Percentiles rank a stretch among this genome's conserved stretches.
Evolutionary conservation across 1,140 invertebrate species (phyloP).

Genomic region (Dinoponera quadriceps): DNA sequence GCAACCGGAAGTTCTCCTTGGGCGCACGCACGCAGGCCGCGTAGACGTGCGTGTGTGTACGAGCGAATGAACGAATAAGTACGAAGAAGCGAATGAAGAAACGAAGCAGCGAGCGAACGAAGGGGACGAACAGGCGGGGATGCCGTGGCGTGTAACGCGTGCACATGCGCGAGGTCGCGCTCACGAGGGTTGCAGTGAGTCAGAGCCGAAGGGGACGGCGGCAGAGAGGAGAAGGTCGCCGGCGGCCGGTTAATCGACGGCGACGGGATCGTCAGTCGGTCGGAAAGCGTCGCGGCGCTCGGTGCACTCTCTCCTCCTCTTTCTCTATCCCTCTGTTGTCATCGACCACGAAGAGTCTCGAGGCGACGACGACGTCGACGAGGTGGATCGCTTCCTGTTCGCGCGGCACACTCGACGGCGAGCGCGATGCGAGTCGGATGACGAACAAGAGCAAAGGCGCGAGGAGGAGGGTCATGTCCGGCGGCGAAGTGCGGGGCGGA

Average conservation of each 20-base stretch:
- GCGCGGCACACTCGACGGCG: constrained; percentile 6
- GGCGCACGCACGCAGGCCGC: background rate
- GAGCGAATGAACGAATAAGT: no score
- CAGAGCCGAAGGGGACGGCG: constrained; percentile 57
- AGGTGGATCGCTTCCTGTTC: constrained; percentile 16
- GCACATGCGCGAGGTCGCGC: constrained; percentile 46
- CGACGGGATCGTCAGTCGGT: constrained; percentile 77
- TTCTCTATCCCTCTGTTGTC: no score
- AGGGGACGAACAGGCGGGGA: no score
- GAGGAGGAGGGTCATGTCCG: constrained; percentile 17
- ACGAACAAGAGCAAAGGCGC: background rate
- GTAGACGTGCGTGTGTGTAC: constrained; percentile 8
- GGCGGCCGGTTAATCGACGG: constrained; percentile 64
- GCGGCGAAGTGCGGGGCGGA: constrained; percentile 52
- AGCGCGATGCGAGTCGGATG: constrained; percentile 36
- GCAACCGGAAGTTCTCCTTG: constrained; percentile 28
- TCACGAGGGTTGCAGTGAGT: constrained; percentile 72
- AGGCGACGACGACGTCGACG: constrained; percentile 40
- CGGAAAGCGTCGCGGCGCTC: constrained; percentile 78
- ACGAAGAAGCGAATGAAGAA: no score
- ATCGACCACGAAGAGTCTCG: no score
- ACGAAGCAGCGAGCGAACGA: no score
- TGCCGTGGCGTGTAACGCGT: no score
- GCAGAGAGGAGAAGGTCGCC: background rate
- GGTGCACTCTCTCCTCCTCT: constrained; percentile 63